Percentiles rank a stretch among this genome's conserved stretches.
Evolutionary conservation across 2,113 vertebrate species (phyloP).

Genomic region (Emydocephalus ijimae): DNA sequence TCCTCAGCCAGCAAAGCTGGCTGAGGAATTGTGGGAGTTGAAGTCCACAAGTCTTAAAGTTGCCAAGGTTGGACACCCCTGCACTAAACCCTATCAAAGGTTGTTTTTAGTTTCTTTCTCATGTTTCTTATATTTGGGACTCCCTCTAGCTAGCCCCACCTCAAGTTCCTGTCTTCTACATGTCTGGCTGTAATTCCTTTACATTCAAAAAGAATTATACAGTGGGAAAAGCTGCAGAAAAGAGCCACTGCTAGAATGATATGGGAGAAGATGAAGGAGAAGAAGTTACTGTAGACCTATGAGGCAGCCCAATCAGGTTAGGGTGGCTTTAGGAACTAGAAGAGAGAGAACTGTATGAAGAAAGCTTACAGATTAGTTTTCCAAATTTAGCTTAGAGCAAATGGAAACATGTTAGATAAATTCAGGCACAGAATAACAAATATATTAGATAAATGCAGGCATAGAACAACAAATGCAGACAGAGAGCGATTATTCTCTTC

Average conservation of each 20-base stretch:
- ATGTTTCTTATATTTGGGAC: neutral
- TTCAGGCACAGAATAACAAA: neutral
- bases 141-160: neutral
- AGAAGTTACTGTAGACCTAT: neutral
- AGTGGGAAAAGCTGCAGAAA: neutral
- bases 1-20: too few species aligned
- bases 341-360: neutral
- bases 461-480: neutral
- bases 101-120: neutral
- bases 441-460: neutral
- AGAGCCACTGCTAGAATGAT: neutral
- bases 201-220: neutral
- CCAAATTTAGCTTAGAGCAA: neutral
- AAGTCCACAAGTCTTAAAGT: too few species aligned
- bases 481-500: neutral
- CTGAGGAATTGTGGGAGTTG: too few species aligned
- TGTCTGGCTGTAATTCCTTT: neutral
- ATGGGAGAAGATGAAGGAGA: neutral
- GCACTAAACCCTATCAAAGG: too few species aligned
- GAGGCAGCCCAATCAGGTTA: neutral
- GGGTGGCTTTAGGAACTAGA: neutral
- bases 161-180: neutral
- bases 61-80: too few species aligned
- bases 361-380: neutral
- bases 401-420: neutral